Conservation (phyloP, 2,888 invertebrate species). For the Drepana falcataria region DNA sequence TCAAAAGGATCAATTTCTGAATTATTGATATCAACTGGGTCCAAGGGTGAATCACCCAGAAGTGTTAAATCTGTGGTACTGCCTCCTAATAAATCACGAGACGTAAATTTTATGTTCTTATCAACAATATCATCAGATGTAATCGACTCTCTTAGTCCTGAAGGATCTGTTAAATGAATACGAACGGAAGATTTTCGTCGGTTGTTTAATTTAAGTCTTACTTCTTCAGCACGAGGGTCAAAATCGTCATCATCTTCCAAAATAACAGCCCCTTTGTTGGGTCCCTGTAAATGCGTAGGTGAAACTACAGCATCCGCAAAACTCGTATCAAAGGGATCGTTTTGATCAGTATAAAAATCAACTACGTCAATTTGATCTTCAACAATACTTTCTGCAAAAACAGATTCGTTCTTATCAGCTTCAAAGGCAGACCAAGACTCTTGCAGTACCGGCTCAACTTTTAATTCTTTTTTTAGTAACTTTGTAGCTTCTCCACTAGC, state of each 20-base stretch:
- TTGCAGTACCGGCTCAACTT: conserved; percentile 62
- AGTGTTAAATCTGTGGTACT: conserved; percentile 87
- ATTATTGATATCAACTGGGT: conserved; percentile 78
- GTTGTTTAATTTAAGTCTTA: conserved; percentile 55
- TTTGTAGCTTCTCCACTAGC: conserved; percentile 74
- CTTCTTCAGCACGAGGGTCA: conserved; percentile 82
- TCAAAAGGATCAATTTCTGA: conserved; percentile 90
- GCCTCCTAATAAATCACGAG: conserved; percentile 85
- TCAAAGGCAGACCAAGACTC: conserved; percentile 84
- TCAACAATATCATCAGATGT: conserved; percentile 72
- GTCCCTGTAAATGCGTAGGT: conserved; percentile 48
- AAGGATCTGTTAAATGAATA: conserved; percentile 82
- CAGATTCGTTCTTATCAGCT: conserved; percentile 67
- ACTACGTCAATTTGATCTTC: conserved; percentile 68
- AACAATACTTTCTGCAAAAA: conserved; percentile 65
- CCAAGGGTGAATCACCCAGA: conserved; percentile 82
- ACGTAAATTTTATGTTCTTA: conserved; percentile 56
- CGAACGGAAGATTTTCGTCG: conserved; percentile 74
- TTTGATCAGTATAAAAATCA: conserved; percentile 76
- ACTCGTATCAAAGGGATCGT: conserved; percentile 92
- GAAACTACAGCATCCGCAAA: conserved; percentile 88
- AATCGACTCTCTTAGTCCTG: conserved; percentile 78
- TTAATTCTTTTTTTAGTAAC: conserved; percentile 61
- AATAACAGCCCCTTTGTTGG: conserved; percentile 57
- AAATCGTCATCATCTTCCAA: conserved; percentile 78